These are phyloP conservation scores for Cecidostiba fungosa DNA, from an alignment of 2,888 invertebrate species.

Conservation along the genomic window DNA sequence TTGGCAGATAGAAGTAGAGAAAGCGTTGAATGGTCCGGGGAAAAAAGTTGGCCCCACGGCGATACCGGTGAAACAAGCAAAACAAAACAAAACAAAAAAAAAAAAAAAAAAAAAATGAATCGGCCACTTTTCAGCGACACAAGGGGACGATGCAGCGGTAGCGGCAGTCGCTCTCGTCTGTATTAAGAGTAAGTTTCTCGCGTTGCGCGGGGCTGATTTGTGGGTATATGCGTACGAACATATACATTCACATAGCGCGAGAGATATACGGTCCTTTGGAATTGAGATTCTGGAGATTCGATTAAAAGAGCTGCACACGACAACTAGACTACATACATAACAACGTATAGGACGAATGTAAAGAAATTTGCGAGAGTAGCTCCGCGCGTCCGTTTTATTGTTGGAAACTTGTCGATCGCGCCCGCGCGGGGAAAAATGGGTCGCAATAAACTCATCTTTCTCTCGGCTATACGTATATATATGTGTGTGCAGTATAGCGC, in stretches of 20 bases:
- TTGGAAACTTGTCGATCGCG: conserved; percentile 54
- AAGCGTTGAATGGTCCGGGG: background rate
- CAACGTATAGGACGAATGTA: background rate
- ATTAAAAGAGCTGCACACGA: conserved; percentile 1
- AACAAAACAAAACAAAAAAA: background rate
- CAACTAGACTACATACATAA: background rate
- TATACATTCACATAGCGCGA: too few relatives aligned
- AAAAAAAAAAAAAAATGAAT: background rate
- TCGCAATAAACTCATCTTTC: conserved; percentile 57
- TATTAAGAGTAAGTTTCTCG: conserved; percentile 10
- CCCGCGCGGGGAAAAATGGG: conserved; percentile 49
- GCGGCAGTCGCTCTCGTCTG: background rate
- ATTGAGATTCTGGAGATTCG: conserved; percentile 53
- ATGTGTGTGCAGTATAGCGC: background rate
- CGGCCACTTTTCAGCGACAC: conserved; percentile 25
- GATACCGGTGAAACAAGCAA: background rate
- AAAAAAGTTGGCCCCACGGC: conserved; percentile 16
- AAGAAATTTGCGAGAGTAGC: conserved; percentile 52
- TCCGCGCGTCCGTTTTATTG: conserved; percentile 56
- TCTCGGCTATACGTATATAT: background rate
- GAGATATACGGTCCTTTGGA: conserved; percentile 45
- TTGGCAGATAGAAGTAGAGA: background rate
- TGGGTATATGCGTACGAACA: too few relatives aligned
- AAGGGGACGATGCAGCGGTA: background rate
- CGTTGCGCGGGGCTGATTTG: background rate